A percentile compares a stretch with the other conserved stretches of the same genome.
Evolutionary conservation across 2,888 invertebrate genomes (phyloP).

Genomic region (Conops quadrifasciatus): DNA sequence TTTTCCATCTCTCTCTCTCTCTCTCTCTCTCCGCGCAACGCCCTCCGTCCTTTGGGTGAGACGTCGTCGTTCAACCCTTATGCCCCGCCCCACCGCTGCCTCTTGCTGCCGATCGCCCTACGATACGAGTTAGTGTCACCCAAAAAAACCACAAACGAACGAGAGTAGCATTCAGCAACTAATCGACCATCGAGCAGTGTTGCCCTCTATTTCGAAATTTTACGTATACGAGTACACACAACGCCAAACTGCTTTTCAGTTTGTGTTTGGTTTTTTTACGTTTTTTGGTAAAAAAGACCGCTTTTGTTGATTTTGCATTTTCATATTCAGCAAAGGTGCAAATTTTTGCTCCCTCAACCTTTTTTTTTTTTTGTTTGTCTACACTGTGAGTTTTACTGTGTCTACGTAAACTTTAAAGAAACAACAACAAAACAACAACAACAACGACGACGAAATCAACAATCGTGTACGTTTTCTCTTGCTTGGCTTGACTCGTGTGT

Average conservation of each 20-base stretch:
- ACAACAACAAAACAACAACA: constrained; percentile 17
- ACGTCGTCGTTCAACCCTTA: no score
- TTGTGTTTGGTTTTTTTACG: neutral
- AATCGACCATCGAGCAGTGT: neutral
- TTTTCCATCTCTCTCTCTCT: neutral
- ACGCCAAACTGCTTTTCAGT: constrained; percentile 12
- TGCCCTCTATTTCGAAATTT: constrained; percentile 26
- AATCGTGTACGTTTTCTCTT: neutral
- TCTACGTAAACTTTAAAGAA: neutral
- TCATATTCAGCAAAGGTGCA: constrained; percentile 19
- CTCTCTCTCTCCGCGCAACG: neutral
- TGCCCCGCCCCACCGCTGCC: neutral
- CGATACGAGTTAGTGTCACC: neutral
- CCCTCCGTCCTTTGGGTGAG: neutral
- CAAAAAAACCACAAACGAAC: no score
- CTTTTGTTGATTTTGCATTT: constrained; percentile 8
- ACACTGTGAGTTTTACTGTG: constrained; percentile 11
- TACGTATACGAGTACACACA: neutral
- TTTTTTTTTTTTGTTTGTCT: constrained; percentile 6
- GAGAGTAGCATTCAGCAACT: neutral
- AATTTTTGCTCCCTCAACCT: neutral
- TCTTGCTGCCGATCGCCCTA: neutral
- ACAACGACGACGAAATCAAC: constrained; percentile 16
- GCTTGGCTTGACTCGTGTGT: neutral
- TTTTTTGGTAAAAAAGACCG: neutral